Percentiles rank a stretch among this genome's conserved stretches.
phyloP scores from a whole-genome alignment of 1,140 invertebrate genomes.

The Eciton burchellii region DNA sequence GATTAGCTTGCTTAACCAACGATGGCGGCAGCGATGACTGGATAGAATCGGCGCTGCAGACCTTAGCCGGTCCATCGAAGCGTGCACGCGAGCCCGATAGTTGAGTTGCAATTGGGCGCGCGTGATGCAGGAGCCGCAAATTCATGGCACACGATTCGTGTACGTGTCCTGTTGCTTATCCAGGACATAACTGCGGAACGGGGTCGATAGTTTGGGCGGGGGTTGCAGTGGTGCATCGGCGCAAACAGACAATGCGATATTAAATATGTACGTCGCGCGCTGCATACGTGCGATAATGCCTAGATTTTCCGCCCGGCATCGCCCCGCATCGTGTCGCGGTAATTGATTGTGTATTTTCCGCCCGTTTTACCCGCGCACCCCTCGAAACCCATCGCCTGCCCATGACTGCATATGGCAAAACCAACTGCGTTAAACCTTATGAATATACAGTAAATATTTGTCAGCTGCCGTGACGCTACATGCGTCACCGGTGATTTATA shows the following conservation, averaged over 20 bases:
- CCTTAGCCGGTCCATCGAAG: constrained; percentile 53
- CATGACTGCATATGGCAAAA: background rate
- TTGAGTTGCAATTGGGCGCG: constrained; percentile 34
- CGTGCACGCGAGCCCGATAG: constrained; percentile 37
- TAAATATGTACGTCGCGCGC: background rate
- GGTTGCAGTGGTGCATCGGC: constrained; percentile 22
- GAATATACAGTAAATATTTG: constrained; percentile 25
- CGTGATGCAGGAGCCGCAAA: constrained; percentile 54
- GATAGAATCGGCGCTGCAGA: constrained; percentile 27
- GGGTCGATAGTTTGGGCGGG: constrained; percentile 52
- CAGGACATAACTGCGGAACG: constrained; percentile 37
- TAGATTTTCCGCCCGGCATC: background rate
- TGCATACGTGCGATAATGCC: background rate
- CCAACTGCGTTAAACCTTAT: constrained; percentile 13
- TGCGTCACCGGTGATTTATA: constrained; percentile 27
- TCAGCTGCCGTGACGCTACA: background rate
- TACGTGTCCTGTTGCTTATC: background rate
- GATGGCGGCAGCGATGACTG: constrained; percentile 29
- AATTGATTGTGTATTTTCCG: constrained; percentile 23
- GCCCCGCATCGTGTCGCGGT: background rate
- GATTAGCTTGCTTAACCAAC: constrained; percentile 3
- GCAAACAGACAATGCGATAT: constrained; percentile 25
- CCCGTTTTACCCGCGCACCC: background rate
- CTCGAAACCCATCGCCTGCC: background rate
- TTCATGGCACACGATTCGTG: background rate